Conservation (phyloP, 2,888 invertebrate genomes). For the Bimastos eiseni region DNA sequence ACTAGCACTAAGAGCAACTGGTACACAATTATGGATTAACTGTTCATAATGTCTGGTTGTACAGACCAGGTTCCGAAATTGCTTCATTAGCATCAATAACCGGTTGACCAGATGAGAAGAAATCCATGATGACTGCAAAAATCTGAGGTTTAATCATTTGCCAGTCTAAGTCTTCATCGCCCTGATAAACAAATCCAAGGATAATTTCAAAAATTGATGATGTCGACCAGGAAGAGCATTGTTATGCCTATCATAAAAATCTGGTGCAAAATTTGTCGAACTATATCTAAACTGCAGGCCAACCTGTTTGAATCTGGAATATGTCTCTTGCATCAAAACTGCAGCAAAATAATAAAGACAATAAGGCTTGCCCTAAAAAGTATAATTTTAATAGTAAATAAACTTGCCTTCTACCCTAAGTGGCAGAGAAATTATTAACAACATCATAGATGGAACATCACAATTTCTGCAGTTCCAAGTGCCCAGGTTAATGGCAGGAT, state of each 20-base stretch:
- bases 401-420: no score
- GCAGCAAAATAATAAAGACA: no score
- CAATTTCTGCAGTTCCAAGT: not conserved
- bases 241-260: not conserved
- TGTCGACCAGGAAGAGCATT: not conserved
- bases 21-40: not conserved
- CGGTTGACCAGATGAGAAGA: constrained; percentile 90
- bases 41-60: not conserved
- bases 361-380: no score
- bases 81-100: constrained; percentile 55
- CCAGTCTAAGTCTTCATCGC: constrained; percentile 83
- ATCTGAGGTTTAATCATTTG: constrained; percentile 90
- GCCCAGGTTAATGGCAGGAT: not conserved
- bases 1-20: not conserved
- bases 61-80: not conserved
- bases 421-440: no score
- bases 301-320: no score
- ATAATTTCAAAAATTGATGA: not conserved
- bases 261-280: not conserved
- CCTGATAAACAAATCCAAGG: constrained; percentile 55
- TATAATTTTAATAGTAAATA: no score
- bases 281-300: not conserved
- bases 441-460: no score
- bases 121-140: constrained; percentile 97
- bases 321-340: no score